These are phyloP conservation scores for Drosophila subsilvestris DNA, from an alignment of 2,888 invertebrate species.

Conservation along the genomic window DNA sequence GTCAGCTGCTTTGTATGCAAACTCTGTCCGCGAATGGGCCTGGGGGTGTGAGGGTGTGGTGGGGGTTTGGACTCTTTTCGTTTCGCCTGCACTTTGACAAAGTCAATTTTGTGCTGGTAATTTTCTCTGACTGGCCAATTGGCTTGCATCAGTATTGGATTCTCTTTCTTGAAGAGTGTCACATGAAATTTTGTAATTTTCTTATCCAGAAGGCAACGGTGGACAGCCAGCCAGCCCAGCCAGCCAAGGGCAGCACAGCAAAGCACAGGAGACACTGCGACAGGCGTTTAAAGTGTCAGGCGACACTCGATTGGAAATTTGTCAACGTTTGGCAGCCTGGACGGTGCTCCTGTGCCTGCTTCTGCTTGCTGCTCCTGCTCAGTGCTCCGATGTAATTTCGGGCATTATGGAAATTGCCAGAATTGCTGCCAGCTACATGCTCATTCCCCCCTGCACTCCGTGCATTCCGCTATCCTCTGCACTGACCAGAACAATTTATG, in stretches of 20 bases:
- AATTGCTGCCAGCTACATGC: constrained; percentile 24
- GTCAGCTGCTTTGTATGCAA: constrained; percentile 35
- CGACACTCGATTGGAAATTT: constrained; percentile 61
- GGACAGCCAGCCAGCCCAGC: too few species aligned
- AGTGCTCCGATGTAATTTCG: constrained; percentile 55
- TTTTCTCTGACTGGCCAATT: constrained; percentile 44
- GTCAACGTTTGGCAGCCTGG: constrained; percentile 63
- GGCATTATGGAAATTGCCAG: constrained; percentile 71
- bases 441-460: not conserved
- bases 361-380: not conserved
- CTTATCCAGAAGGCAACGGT: constrained; percentile 54
- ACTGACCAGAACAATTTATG: constrained; percentile 58
- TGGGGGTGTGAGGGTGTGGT: not conserved
- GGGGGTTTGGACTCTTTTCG: not conserved
- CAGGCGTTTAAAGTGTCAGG: constrained; percentile 69
- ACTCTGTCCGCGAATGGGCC: constrained; percentile 7
- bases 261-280: not conserved
- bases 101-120: constrained; percentile 34
- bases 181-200: constrained; percentile 80
- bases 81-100: not conserved
- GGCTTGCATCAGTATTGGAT: not conserved
- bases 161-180: constrained; percentile 70
- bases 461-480: not conserved
- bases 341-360: not conserved
- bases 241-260: too few species aligned